Percentiles rank a stretch among this genome's conserved stretches.
These are phyloP conservation scores for Spinus olivaceus DNA, from an alignment of 2,797 vertebrate species.

Conservation along the genomic window DNA sequence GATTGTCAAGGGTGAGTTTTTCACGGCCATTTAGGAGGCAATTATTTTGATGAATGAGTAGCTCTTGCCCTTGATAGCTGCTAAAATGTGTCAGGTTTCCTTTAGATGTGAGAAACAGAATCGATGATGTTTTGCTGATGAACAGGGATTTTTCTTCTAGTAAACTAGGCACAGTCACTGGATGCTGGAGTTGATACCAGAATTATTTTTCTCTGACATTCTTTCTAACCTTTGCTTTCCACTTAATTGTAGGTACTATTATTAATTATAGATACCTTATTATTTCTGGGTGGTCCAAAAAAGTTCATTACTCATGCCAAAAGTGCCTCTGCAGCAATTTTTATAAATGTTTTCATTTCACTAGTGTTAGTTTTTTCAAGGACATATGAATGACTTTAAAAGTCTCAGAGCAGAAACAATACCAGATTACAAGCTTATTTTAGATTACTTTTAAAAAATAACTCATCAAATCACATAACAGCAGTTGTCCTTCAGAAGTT, in stretches of 20 bases:
- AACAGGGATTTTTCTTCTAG: neutral
- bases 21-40: neutral
- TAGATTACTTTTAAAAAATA: neutral
- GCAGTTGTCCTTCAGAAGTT: neutral
- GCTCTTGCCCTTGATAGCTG: neutral
- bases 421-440: neutral
- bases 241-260: neutral
- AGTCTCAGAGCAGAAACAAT: neutral
- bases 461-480: neutral
- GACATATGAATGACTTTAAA: neutral
- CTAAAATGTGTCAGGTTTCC: neutral
- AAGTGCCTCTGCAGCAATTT: neutral
- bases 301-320: neutral
- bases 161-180: neutral
- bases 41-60: neutral
- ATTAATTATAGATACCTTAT: neutral
- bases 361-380: neutral
- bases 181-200: neutral
- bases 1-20: neutral
- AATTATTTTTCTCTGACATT: neutral
- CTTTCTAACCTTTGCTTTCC: neutral
- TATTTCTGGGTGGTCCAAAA: neutral
- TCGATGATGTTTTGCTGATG: neutral
- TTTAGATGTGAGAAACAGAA: neutral
- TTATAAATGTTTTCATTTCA: neutral